Evolutionary conservation across 2,113 vertebrate genomes (phyloP), one percentile per base, ranked within the genome.

Genomic region (Hippocampus barbouri): DNA sequence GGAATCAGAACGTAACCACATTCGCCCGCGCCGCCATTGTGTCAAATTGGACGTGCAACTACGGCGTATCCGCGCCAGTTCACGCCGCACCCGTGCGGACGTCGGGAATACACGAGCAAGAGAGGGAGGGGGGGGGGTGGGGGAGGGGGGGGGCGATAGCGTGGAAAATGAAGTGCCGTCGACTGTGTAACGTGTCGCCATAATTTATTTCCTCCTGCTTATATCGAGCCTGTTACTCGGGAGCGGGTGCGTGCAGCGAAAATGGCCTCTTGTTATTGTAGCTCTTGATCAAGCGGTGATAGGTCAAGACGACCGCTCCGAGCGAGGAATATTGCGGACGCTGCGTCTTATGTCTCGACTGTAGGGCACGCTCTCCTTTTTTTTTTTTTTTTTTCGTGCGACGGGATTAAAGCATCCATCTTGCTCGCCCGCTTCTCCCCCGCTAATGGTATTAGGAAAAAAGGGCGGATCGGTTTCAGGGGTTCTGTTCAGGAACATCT

Each of bases 401-500:
- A 77, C 78, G 72, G 90, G 86, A 92, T 91, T 91, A 88, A 89
- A 91, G 86, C 88, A 86, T 90, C 87, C 85, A 86, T 89, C 90
- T 89, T 87, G 82, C 80, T 85, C 84, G 79, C 83, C 84, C 25
- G 60, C 80, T 77, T 87, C 80, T 70, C 34, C 78, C 16, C 15
- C 14, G 27, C 85, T 92, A 90, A 90, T 91, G 87, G 83, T 85
- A 90, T 92, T 92, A 91, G 89, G 83, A 88, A 85, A 88, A 85
- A 87, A 87, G 80, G 83, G 73, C 85, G 86, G 89, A 91, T 89
- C 81, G 89, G 79, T 85, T 91, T 91, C 89, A 88, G 59, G 59
- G 84, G 89, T 89, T 91, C 90, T 45, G 87, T 91, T 88, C 86
- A 91, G 83, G 88, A 89, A 90, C 88, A 91, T 91, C 89, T 91